These are phyloP conservation scores for Molossus molossus DNA, from an alignment of 2,797 vertebrate genomes.

Conservation along the genomic window DNA sequence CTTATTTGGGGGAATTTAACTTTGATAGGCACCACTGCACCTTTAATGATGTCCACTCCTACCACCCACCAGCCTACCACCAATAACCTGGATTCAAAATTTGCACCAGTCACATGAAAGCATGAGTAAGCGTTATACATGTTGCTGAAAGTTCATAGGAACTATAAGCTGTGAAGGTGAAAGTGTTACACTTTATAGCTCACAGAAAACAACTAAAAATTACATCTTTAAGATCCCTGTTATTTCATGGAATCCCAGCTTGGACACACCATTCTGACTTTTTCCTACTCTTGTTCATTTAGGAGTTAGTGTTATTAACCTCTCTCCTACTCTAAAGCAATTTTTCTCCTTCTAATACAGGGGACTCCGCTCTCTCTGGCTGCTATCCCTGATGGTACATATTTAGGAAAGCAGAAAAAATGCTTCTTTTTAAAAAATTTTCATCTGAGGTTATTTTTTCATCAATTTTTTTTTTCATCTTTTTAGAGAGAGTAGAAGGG, in stretches of 20 bases:
- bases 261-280: not conserved
- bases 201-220: constrained; percentile 34
- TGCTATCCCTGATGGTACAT: not conserved
- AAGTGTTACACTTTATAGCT: not conserved
- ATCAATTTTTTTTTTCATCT: too few species aligned
- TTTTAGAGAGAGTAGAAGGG: too few species aligned
- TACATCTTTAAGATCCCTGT: not conserved
- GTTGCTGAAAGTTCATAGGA: constrained; percentile 19
- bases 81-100: constrained; percentile 14
- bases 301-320: not conserved
- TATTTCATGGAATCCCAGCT: constrained; percentile 20
- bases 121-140: not conserved
- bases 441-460: too few species aligned
- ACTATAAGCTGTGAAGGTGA: not conserved
- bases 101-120: not conserved
- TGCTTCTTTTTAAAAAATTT: not conserved
- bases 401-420: not conserved
- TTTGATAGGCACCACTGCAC: not conserved
- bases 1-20: not conserved
- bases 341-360: not conserved
- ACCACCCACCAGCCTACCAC: not conserved
- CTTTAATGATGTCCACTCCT: not conserved
- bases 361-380: not conserved
- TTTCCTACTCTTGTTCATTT: not conserved
- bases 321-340: not conserved